These are phyloP conservation scores for Pan troglodytes DNA, from an alignment of 2,113 vertebrate genomes.

Conservation along the genomic window NHGRI_mPanTro3-v2.1_pri NC_072404.2:102837001-102837500, in stretches of 20 bases:
- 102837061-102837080: too few species aligned
- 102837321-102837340: not conserved
- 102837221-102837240: not conserved
- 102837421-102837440: not conserved
- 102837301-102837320: not conserved
- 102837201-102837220: not conserved
- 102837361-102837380: constrained; percentile 1
- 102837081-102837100: not conserved
- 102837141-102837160: not conserved
- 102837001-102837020: not conserved
- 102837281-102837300: not conserved
- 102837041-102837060: not conserved
- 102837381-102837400: not conserved
- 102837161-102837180: not conserved
- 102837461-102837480: not conserved
- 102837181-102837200: not conserved
- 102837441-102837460: not conserved
- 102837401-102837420: constrained; percentile 4
- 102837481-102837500: not conserved
- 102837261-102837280: not conserved
- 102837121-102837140: not conserved
- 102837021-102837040: not conserved
- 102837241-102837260: not conserved
- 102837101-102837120: not conserved
- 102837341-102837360: not conserved